Evolutionary conservation across 2,113 vertebrate genomes (phyloP).

Genomic region (Anolis sagrei): DNA sequence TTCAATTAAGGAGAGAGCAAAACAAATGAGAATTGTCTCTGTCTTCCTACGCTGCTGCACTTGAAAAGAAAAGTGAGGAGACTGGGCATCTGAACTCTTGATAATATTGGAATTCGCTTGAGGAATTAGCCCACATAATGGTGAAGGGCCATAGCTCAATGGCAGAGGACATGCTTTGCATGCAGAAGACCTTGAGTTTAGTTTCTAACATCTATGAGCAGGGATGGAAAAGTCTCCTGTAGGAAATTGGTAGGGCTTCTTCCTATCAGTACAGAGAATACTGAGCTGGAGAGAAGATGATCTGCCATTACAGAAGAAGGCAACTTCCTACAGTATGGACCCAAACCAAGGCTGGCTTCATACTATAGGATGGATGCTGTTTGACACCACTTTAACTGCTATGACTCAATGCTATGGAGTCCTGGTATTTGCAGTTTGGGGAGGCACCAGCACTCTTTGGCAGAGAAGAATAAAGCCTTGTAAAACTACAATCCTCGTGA

Average conservation of each 20-base stretch:
- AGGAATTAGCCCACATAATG: constrained; percentile 39
- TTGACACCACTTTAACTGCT: too few species aligned
- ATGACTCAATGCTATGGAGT: too few species aligned
- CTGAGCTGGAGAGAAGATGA: not conserved
- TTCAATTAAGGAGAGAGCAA: constrained; percentile 57
- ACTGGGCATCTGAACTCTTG: constrained; percentile 34
- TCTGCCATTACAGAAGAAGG: not conserved
- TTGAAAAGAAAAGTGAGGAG: constrained; percentile 38
- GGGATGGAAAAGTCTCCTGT: not conserved
- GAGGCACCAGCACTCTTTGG: too few species aligned
- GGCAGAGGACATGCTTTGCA: not conserved
- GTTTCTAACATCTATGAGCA: not conserved
- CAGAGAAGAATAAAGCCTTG: too few species aligned
- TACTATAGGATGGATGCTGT: too few species aligned
- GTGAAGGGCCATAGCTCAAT: not conserved
- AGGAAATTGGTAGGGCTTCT: not conserved
- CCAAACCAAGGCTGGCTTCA: not conserved
- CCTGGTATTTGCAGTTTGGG: too few species aligned
- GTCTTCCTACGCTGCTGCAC: constrained; percentile 41
- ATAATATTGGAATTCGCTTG: constrained; percentile 47
- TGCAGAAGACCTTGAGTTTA: not conserved
- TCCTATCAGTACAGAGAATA: not conserved
- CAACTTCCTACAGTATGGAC: not conserved
- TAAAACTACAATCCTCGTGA: too few species aligned
- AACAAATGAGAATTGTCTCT: constrained; percentile 60